A percentile compares a stretch with the other conserved stretches of the same genome.
Conservation (phyloP, 2,888 invertebrate species). For the Brachyopa scutellaris region DNA sequence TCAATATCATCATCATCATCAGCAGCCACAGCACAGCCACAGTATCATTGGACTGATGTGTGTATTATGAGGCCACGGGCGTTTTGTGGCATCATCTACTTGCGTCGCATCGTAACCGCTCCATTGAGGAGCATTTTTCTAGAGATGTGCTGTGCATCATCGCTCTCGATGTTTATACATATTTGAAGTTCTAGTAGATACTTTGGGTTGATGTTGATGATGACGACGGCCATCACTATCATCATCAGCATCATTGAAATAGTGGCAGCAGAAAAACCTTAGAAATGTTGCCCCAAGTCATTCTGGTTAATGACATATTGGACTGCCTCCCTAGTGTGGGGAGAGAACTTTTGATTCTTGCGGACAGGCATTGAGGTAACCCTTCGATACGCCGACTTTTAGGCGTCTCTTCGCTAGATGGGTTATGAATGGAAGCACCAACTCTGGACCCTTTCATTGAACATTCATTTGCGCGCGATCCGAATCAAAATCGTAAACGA, state of each 20-base stretch:
- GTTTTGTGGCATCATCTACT: slow-evolving; percentile 23
- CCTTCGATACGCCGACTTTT: slow-evolving; percentile 2
- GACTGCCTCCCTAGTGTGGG: slow-evolving; percentile 6
- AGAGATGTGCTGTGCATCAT: too few species aligned
- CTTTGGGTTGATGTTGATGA: slow-evolving; percentile 24
- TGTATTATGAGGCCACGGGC: slow-evolving; percentile 58
- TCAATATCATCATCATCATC: slow-evolving; percentile 25
- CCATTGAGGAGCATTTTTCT: neutral
- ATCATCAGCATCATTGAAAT: slow-evolving; percentile 16
- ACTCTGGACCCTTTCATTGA: slow-evolving; percentile 34
- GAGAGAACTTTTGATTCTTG: neutral
- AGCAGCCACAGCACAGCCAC: slow-evolving; percentile 21
- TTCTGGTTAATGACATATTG: slow-evolving; percentile 53
- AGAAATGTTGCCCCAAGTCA: slow-evolving; percentile 45
- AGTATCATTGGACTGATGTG: slow-evolving; percentile 38
- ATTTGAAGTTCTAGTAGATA: slow-evolving; percentile 1
- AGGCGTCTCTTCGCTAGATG: slow-evolving; percentile 26
- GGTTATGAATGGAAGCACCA: slow-evolving; percentile 32
- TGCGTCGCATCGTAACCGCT: neutral
- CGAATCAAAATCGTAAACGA: slow-evolving; percentile 28
- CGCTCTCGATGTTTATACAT: too few species aligned
- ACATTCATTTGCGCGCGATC: slow-evolving; percentile 17
- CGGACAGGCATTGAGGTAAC: slow-evolving; percentile 14
- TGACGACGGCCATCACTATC: slow-evolving; percentile 32
- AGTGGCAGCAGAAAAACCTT: slow-evolving; percentile 11